Base-by-base conservation (phyloP, 2,797 vertebrate species). In the Sebastes matsubarae region DNA sequence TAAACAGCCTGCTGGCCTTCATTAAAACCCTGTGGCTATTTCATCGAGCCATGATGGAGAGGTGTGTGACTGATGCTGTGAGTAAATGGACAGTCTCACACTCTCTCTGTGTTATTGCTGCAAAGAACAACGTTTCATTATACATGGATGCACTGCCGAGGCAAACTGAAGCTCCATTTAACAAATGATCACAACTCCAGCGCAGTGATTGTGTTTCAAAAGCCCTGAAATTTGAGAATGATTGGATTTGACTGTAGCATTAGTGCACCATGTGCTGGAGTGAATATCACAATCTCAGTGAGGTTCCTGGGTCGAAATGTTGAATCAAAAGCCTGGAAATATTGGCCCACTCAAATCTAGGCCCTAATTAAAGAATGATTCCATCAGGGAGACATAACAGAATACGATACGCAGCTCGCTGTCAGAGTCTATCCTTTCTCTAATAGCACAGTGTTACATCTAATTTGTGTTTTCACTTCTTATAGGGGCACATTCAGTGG, bases 1-100 rank as follows among this genome's bases (percentile, higher is more conserved):
- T 75, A 83, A 89, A 84, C 81, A 76, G 81, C 80, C 70, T 74
- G 79, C 82, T 84, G 84, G 88, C 81, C 86, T 83, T 91, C 83
- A 91, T 91, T 88, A 80, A 70, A 75, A 63, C 76, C 83, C 72
- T 71, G 58, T 72, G 82, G 86, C 68, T 87, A 72, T 85, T 91
- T 81, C 68, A 83, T 84, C 25, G 61, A 74, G 73, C 72, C 64
- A 22, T 75, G 75, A 84, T 68, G 61, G 80, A 80, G 83, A 82
- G 75, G 52, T 52, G 69, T 57, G 42, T 9, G 50, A 6, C 38
- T 74, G 80, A 85, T 65, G 77, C 74, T 69, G 72, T 25, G 60
- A 72, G 65, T 72, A 83, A 86, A 90, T 58, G 67, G 32, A 72
- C 60, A 42, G 9, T 71, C 70, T 70, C 69, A 27, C 50, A 11